Base-by-base conservation (phyloP, 2,797 vertebrate species). In the Serranus cabrilla region DNA sequence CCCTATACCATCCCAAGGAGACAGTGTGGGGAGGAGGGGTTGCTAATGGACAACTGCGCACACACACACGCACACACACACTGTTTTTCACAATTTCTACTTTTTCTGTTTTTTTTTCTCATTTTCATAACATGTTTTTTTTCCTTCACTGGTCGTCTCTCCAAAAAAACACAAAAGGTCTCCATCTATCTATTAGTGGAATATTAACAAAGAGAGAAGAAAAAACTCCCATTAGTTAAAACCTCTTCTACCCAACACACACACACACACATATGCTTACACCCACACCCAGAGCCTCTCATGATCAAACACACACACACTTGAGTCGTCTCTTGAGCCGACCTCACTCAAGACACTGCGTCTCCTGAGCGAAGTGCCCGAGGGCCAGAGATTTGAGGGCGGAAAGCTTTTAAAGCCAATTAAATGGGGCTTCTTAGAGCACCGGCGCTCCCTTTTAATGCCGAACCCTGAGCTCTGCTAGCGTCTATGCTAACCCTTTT, bases 401-500 rank as follows among this genome's bases (percentile, higher is more conserved):
- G 89, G 93, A 95, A 94, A 94, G 94, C 95, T 94, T 95, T 95
- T 96, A 95, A 95, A 94, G 91, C 95, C 95, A 95, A 95, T 95
- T 95, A 95, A 96, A 95, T 93, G 94, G 93, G 93, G 92, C 94
- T 94, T 94, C 93, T 95, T 94, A 95, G 89, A 93, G 90, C 85
- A 82, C 87, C 76, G 85, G 89, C 88, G 83, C 94, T 93, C 86
- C 90, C 86, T 92, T 95, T 94, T 93, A 94, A 94, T 93, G 92
- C 92, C 82, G 76, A 92, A 92, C 91, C 74, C 84, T 83, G 82
- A 89, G 89, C 88, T 89, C 81, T 71, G 86, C 88, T 88, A 78
- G 84, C 82, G 68, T 78, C 78, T 79, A 70, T 66, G 79, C 86
- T 91, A 91, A 91, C 83, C 71, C 70, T 83, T 90, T 88, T 80